Evolutionary conservation across 2,797 vertebrate species (phyloP).

Genomic region (Glossophaga mutica): DNA sequence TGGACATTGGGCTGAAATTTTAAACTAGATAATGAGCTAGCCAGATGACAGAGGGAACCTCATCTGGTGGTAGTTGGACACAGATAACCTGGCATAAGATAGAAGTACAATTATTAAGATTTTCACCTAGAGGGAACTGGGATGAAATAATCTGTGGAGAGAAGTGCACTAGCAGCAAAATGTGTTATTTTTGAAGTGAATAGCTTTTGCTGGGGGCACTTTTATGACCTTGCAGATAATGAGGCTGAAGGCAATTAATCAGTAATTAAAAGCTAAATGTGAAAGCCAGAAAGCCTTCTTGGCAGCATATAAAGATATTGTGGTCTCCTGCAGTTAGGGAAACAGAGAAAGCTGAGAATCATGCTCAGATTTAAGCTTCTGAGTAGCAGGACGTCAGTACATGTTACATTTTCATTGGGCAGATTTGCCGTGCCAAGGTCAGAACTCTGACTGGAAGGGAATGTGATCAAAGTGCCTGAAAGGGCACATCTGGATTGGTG

Average conservation of each 20-base stretch:
- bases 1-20: neutral
- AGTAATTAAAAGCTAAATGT: constrained; percentile 43
- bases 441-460: neutral
- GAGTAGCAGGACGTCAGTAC: neutral
- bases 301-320: neutral
- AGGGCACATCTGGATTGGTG: neutral
- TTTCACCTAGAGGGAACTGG: neutral
- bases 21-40: neutral
- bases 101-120: neutral
- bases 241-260: constrained; percentile 32
- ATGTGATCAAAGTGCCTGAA: neutral
- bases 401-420: neutral
- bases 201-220: neutral
- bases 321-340: neutral
- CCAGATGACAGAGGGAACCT: neutral
- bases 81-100: neutral
- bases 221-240: neutral
- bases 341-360: neutral
- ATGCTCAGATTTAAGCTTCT: neutral
- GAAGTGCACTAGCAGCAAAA: neutral
- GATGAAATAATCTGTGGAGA: neutral
- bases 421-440: neutral
- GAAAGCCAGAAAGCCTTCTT: neutral
- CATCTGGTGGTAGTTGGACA: neutral
- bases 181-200: neutral